Conservation (phyloP, 2,888 invertebrate species). For the Polietes domitor region DNA sequence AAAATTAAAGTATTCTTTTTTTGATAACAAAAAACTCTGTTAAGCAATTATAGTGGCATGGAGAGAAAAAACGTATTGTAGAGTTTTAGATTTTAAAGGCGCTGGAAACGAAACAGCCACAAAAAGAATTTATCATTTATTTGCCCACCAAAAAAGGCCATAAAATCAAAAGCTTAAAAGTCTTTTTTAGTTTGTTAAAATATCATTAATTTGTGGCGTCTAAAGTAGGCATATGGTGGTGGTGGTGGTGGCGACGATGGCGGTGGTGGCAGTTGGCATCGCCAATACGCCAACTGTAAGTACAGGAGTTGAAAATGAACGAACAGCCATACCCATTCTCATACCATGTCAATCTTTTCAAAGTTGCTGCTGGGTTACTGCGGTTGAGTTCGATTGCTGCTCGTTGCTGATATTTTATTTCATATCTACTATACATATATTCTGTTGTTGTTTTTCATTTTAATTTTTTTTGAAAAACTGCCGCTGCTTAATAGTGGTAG, state of each 20-base stretch:
- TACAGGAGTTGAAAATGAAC: constrained; percentile 25
- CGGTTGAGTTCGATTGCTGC: constrained; percentile 55
- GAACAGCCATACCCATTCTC: constrained; percentile 58
- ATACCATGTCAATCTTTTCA: constrained; percentile 65
- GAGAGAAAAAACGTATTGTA: constrained; percentile 17
- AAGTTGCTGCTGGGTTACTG: constrained; percentile 55
- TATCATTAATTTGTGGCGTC: constrained; percentile 66
- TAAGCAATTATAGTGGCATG: constrained; percentile 47
- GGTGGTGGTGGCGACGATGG: background rate
- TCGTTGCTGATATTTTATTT: constrained; percentile 38
- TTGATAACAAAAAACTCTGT: constrained; percentile 33
- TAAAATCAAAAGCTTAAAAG: constrained; percentile 58
- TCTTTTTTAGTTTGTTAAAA: constrained; percentile 45
- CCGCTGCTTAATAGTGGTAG: constrained; percentile 37
- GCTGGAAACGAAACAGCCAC: background rate
- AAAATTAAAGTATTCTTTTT: constrained; percentile 41
- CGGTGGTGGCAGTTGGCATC: background rate
- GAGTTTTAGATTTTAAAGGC: constrained; percentile 1
- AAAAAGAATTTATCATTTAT: constrained; percentile 49
- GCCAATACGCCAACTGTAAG: background rate
- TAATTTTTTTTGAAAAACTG: constrained; percentile 36
- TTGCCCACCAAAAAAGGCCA: constrained; percentile 50
- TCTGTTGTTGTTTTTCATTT: constrained; percentile 27
- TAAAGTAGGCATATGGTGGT: constrained; percentile 58
- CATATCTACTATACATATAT: constrained; percentile 40